A percentile compares a stretch with the other conserved stretches of the same genome.
Conservation (phyloP, 2,888 invertebrate genomes). For the Gerris lacustris region DNA sequence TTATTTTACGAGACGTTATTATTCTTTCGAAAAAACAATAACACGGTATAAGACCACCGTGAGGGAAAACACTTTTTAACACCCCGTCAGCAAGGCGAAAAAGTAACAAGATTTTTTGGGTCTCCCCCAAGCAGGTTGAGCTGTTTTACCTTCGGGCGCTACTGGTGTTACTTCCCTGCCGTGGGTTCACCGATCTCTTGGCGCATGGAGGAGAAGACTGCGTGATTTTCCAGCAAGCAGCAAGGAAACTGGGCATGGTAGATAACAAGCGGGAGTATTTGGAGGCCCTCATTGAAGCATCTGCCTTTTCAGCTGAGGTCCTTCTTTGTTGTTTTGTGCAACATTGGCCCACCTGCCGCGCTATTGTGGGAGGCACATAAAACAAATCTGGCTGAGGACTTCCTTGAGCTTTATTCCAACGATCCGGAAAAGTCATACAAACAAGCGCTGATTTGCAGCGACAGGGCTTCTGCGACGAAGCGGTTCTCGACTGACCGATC, state of each 20-base stretch:
- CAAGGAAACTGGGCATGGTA: constrained; percentile 13
- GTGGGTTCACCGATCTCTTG: constrained; percentile 14
- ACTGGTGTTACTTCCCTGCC: constrained; percentile 11
- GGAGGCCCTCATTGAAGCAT: constrained; percentile 13
- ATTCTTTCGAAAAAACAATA: constrained; percentile 6
- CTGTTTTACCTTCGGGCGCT: constrained; percentile 15
- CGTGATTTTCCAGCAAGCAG: constrained; percentile 16
- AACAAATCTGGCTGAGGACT: too few relatives aligned
- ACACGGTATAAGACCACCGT: not conserved
- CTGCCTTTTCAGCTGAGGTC: constrained; percentile 8
- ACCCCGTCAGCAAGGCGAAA: constrained; percentile 8
- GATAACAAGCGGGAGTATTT: constrained; percentile 16
- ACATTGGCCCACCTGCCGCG: constrained; percentile 11
- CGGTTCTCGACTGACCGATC: too few relatives aligned
- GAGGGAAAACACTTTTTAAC: constrained; percentile 16
- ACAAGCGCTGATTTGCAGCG: too few relatives aligned
- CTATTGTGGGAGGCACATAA: constrained; percentile 21
- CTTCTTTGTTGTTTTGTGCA: constrained; percentile 14
- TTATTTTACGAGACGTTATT: constrained; percentile 15
- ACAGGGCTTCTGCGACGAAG: too few relatives aligned
- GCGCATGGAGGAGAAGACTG: constrained; percentile 14
- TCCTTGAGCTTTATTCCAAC: too few relatives aligned
- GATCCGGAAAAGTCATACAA: too few relatives aligned
- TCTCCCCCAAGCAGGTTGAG: constrained; percentile 12
- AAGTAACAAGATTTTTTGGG: constrained; percentile 16